Evolutionary conservation across 2,797 vertebrate species (phyloP).

Genomic region (Cyclopterus lumpus): DNA sequence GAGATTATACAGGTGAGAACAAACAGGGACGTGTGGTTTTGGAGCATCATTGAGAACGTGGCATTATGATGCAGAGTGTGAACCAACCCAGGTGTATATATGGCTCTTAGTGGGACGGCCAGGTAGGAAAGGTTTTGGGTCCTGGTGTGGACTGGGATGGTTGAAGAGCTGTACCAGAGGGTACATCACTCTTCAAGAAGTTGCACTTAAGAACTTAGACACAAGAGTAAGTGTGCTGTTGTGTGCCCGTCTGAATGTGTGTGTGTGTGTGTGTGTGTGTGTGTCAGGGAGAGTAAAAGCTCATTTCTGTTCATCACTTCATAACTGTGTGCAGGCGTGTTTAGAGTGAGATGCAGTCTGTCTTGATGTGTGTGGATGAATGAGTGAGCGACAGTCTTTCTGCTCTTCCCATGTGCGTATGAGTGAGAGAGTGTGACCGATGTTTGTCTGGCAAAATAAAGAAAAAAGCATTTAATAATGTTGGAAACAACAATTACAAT

Average conservation of each 20-base stretch:
- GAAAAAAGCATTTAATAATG: slow-evolving; percentile 87
- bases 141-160: slow-evolving; percentile 40
- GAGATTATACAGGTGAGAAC: slow-evolving; percentile 21
- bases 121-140: slow-evolving; percentile 27
- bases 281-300: slow-evolving; percentile 28
- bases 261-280: slow-evolving; percentile 22
- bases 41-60: not conserved
- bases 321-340: slow-evolving; percentile 53
- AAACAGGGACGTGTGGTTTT: not conserved
- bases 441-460: slow-evolving; percentile 80
- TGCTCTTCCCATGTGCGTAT: slow-evolving; percentile 53
- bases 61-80: not conserved
- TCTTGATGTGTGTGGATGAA: slow-evolving; percentile 29
- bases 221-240: slow-evolving; percentile 59
- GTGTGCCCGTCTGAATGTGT: slow-evolving; percentile 11
- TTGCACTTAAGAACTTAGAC: slow-evolving; percentile 87
- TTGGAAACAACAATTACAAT: slow-evolving; percentile 88
- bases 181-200: slow-evolving; percentile 80
- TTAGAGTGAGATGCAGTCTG: slow-evolving; percentile 43
- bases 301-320: slow-evolving; percentile 57
- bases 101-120: slow-evolving; percentile 55
- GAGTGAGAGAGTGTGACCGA: slow-evolving; percentile 56
- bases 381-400: slow-evolving; percentile 44
- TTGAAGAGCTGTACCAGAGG: slow-evolving; percentile 54
- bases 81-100: slow-evolving; percentile 60